Conservation (phyloP, 2,888 invertebrate genomes). For the Adelphocoris suturalis region DNA sequence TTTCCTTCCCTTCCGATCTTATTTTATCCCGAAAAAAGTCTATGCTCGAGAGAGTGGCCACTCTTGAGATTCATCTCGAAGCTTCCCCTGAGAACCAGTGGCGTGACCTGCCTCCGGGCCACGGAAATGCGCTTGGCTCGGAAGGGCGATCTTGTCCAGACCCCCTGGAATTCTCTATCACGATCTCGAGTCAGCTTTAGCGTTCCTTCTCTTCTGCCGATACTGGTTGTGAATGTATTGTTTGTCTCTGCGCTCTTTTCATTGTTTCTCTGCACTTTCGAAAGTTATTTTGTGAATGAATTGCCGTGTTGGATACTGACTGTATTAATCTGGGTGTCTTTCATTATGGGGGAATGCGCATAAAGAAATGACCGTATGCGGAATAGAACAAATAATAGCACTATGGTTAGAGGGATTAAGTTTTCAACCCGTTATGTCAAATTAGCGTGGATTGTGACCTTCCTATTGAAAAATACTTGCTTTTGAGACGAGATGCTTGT, state of each 20-base stretch:
- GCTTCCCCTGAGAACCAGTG: conserved; percentile 5
- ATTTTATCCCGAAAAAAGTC: conserved; percentile 11
- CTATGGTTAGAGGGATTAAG: too few species aligned
- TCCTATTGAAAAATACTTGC: too few species aligned
- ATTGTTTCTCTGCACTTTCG: too few species aligned
- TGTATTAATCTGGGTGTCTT: too few species aligned
- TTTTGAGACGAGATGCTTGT: too few species aligned
- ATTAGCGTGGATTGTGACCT: too few species aligned
- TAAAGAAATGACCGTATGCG: too few species aligned
- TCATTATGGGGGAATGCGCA: too few species aligned
- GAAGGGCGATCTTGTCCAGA: not conserved
- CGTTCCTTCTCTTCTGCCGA: not conserved
- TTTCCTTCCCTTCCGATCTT: not conserved
- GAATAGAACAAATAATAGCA: too few species aligned
- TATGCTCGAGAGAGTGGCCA: conserved; percentile 1
- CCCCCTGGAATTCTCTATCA: not conserved
- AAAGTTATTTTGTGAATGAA: too few species aligned
- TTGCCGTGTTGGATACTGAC: too few species aligned
- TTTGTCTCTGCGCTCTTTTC: not conserved
- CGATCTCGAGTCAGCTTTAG: not conserved
- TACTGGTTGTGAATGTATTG: not conserved
- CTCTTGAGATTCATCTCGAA: not conserved
- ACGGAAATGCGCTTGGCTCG: not conserved
- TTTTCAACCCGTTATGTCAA: too few species aligned
- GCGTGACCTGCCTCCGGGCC: conserved; percentile 23